These are phyloP conservation scores for Gambusia holbrooki DNA, from an alignment of 2,113 vertebrate species.

Conservation along the genomic window DNA sequence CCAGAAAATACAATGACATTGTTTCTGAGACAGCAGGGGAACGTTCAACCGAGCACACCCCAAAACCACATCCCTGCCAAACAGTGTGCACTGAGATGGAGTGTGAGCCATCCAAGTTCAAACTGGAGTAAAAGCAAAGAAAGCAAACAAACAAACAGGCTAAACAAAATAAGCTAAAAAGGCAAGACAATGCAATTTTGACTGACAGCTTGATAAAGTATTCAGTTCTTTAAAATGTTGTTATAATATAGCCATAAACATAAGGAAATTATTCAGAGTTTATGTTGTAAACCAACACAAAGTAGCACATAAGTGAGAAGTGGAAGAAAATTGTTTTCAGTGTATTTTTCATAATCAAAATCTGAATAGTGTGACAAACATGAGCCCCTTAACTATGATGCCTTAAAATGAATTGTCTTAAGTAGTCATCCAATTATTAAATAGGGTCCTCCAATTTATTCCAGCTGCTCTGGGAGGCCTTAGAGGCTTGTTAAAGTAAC, in stretches of 20 bases:
- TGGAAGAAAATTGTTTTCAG: not conserved
- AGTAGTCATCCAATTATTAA: not conserved
- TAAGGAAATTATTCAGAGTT: not conserved
- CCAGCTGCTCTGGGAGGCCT: not conserved
- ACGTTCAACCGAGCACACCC: slow-evolving; percentile 60
- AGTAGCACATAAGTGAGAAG: not conserved
- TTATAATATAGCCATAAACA: not conserved
- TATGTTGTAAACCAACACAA: not conserved
- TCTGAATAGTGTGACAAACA: no score
- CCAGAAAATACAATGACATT: slow-evolving; percentile 71
- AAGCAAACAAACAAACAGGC: slow-evolving; percentile 6
- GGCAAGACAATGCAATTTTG: not conserved
- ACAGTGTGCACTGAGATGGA: slow-evolving; percentile 35
- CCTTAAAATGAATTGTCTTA: not conserved
- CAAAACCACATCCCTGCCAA: slow-evolving; percentile 47
- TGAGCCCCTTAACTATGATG: no score
- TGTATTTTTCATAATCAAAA: not conserved
- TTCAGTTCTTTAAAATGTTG: not conserved
- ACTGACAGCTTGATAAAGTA: not conserved
- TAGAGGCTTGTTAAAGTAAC: not conserved
- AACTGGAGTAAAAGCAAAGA: slow-evolving; percentile 26
- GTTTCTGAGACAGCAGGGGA: slow-evolving; percentile 69
- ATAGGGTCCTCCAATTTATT: not conserved
- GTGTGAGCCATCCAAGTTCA: slow-evolving; percentile 34
- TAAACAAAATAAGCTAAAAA: not conserved